Percentiles rank a stretch among this genome's conserved stretches.
phyloP scores from a whole-genome alignment of 1,140 invertebrate genomes.

The Cardiocondyla obscurior region DNA sequence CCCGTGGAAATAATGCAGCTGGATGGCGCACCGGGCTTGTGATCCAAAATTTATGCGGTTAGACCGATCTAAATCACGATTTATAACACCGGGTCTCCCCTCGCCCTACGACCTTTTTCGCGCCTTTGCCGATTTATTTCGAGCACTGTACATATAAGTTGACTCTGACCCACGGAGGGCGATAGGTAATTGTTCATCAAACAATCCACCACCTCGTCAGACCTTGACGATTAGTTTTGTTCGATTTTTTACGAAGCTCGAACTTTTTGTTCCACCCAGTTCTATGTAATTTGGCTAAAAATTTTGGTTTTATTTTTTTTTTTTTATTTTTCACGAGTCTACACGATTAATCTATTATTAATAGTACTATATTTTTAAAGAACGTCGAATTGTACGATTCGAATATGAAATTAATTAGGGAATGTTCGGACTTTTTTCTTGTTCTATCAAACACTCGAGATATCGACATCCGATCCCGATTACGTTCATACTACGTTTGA shows the following conservation, averaged over 20 bases:
- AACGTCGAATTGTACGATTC: conserved; percentile 29
- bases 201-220: neutral
- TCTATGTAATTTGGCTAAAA: too few relatives aligned
- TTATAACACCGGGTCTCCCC: conserved; percentile 19
- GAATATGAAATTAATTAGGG: conserved; percentile 62
- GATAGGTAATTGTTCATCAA: conserved; percentile 6
- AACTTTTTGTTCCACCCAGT: neutral
- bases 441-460: conserved; percentile 17
- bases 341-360: conserved; percentile 29
- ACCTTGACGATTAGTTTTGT: neutral
- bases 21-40: conserved; percentile 52
- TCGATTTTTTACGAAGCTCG: neutral
- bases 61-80: conserved; percentile 74
- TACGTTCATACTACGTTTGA: neutral
- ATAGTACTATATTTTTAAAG: conserved; percentile 22
- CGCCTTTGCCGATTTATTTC: conserved; percentile 19
- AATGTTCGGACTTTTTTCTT: conserved; percentile 37
- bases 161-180: neutral
- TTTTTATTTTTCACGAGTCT: neutral
- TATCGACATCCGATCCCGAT: conserved; percentile 24
- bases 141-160: neutral
- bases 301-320: too few relatives aligned
- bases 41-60: conserved; percentile 75
- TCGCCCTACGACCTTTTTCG: conserved; percentile 2
- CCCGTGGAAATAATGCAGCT: conserved; percentile 75